A percentile compares a stretch with the other conserved stretches of the same genome.
Conservation (phyloP, 2,113 vertebrate genomes). For the Nothoprocta perdicaria region DNA sequence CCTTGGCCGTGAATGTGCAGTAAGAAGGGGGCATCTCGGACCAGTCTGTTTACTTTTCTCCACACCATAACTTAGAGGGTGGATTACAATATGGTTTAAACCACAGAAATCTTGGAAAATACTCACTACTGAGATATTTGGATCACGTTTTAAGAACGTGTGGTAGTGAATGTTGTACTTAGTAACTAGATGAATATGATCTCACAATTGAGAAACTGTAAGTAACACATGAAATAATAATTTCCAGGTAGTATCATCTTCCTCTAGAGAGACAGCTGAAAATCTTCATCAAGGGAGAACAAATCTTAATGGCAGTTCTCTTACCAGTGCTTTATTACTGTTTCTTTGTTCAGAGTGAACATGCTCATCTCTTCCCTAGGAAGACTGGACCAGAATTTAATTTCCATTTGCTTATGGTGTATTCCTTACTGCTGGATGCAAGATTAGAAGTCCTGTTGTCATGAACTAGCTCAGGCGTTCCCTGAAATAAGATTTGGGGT, state of each 20-base stretch:
- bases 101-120: not conserved
- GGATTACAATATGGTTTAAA: not conserved
- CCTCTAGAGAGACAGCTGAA: slow-evolving; percentile 4
- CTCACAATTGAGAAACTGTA: not conserved
- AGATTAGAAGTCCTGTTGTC: not conserved
- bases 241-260: not conserved
- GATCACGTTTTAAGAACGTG: not conserved
- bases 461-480: not conserved
- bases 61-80: not conserved
- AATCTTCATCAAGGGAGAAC: not conserved
- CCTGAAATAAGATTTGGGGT: not conserved
- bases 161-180: not conserved
- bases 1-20: not conserved
- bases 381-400: not conserved
- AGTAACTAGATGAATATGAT: not conserved
- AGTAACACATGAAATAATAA: not conserved
- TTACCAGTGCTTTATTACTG: not conserved
- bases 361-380: not conserved
- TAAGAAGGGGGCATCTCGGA: not conserved
- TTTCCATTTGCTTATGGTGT: not conserved
- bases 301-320: not conserved
- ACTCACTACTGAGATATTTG: not conserved
- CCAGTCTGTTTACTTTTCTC: not conserved
- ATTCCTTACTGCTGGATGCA: not conserved
- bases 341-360: not conserved